A percentile compares a stretch with the other conserved stretches of the same genome.
Conservation (phyloP, 2,797 vertebrate genomes). For the Centroberyx gerrardi region DNA sequence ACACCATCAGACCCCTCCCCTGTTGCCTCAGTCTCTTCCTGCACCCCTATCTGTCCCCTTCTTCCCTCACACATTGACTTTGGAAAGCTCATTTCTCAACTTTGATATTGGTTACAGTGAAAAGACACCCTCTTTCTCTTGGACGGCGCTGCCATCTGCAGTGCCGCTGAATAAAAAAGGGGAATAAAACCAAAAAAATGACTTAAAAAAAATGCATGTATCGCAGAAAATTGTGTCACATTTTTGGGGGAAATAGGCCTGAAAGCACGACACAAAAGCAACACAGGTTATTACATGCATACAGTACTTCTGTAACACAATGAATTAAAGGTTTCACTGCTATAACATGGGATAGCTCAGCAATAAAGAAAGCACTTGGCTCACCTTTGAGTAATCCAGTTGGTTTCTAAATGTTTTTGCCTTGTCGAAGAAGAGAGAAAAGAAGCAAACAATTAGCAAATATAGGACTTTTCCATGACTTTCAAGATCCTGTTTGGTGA, state of each 20-base stretch:
- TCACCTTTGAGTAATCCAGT: constrained; percentile 92
- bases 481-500: too few relatives aligned
- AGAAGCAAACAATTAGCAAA: constrained; percentile 17
- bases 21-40: constrained; percentile 70
- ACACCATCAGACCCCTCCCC: constrained; percentile 75
- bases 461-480: neutral
- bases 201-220: neutral
- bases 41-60: constrained; percentile 67
- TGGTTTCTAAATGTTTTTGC: constrained; percentile 88
- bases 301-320: neutral
- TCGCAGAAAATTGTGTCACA: neutral
- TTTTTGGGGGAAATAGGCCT: too few relatives aligned
- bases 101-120: constrained; percentile 77
- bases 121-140: constrained; percentile 59
- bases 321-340: neutral
- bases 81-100: constrained; percentile 79
- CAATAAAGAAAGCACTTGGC: constrained; percentile 36
- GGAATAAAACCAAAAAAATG: too few relatives aligned
- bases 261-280: too few relatives aligned
- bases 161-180: constrained; percentile 11
- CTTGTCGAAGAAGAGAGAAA: constrained; percentile 82
- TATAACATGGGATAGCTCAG: too few relatives aligned
- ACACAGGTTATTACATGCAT: neutral
- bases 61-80: constrained; percentile 81
- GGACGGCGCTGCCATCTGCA: constrained; percentile 22